phyloP scores from a whole-genome alignment of 2,888 invertebrate species.

The Nomada ruficornis region DNA sequence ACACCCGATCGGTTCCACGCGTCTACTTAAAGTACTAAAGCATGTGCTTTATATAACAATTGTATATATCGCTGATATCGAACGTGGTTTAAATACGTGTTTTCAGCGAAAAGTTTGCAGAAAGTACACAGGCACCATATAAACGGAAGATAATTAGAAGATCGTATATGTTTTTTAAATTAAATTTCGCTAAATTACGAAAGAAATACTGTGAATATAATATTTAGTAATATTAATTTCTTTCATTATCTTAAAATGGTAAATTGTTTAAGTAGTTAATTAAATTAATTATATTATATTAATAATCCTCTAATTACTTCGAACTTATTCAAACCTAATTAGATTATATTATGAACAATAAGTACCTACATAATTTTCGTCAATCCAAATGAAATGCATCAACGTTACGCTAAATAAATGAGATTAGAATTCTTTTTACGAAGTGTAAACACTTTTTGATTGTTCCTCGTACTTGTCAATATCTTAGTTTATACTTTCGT shows the following conservation, averaged over 20 bases:
- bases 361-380: conserved; percentile 9
- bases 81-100: background rate
- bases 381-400: conserved; percentile 35
- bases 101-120: background rate
- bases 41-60: conserved; percentile 2
- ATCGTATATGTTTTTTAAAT: background rate
- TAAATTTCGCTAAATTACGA: background rate
- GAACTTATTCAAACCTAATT: background rate
- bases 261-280: background rate
- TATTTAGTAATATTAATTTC: background rate
- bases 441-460: background rate
- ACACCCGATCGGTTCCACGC: conserved; percentile 5
- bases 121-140: conserved; percentile 1
- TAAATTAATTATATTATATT: too few relatives aligned
- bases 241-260: too few relatives aligned
- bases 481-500: conserved; percentile 13
- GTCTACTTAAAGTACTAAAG: conserved; percentile 11
- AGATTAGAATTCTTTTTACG: background rate
- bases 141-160: background rate
- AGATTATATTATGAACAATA: background rate
- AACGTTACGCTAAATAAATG: background rate
- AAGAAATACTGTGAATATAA: conserved; percentile 13
- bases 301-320: conserved; percentile 14
- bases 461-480: background rate
- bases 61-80: conserved; percentile 7